Base-by-base conservation (phyloP, 2,113 vertebrate species). In the Formicarius rufipectus region DNA sequence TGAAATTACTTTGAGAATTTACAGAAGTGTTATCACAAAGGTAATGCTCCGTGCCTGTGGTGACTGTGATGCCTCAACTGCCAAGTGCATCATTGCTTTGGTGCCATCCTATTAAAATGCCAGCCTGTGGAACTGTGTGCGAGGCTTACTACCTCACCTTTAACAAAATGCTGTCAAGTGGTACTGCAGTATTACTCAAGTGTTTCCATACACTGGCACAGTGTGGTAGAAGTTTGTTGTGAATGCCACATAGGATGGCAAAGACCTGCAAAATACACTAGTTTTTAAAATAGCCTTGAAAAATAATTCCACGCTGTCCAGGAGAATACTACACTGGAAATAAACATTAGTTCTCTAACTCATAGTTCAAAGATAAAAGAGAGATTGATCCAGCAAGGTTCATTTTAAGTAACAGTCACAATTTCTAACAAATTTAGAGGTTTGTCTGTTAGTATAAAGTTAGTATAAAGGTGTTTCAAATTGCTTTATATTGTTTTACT, bases 31-130 rank as follows among this genome's bases (percentile, higher is more conserved):
- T 69, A 28, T 21, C 4, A 3, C 45, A 49, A n/a, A 55, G 30
- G 37, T 49, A 87, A 30, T 14, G 18, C 16, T 20, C 12, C 11
- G 37, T 59, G n/a, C 35, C 24, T 31, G 19, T 40, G 56, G 27
- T 47, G 55, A 19, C 9, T 0, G 3, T 31, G n/a, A 9, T 71
- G 42, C 67, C 37, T 79, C 0, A 0, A 25, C 45, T 56, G 6
- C 22, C 7, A 25, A 33, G 28, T 5, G 0, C 33, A 28, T 25
- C 50, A 24, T 77, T 56, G 47, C 9, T 81, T 68, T 45, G 39
- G 6, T 73, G 31, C 12, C 21, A 1, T 56, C 35, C 21, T 39
- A 1, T 72, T 84, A 45, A 75, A 49, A 27, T 42, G 33, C 31
- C 31, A 60, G 68, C 14, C 45, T 62, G 0, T 7, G 33, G 55